These are phyloP conservation scores for Marcusenius ussheri DNA, from an alignment of 2,113 vertebrate species.

Conservation along the genomic window DNA sequence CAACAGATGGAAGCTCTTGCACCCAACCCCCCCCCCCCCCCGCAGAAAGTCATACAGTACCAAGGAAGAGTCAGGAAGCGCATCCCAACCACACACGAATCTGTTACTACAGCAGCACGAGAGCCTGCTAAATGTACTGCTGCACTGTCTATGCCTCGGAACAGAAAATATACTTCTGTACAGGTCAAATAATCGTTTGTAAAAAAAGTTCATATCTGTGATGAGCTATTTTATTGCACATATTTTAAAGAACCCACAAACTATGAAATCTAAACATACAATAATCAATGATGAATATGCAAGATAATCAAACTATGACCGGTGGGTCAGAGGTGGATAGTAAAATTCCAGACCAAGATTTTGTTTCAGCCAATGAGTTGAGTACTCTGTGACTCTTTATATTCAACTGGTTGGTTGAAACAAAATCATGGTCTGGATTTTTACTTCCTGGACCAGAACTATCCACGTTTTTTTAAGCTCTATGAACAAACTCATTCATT, in stretches of 20 bases:
- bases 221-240: background rate
- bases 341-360: background rate
- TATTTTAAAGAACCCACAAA: background rate
- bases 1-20: conserved; percentile 11
- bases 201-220: background rate
- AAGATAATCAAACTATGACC: background rate
- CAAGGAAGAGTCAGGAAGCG: background rate
- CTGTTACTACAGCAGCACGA: background rate
- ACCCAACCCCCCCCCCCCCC: too few relatives aligned
- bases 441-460: background rate
- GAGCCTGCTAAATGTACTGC: background rate
- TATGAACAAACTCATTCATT: background rate
- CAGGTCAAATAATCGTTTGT: background rate
- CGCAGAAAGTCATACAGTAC: background rate
- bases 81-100: background rate
- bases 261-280: background rate
- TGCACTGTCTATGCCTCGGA: background rate
- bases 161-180: background rate
- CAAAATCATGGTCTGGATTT: background rate
- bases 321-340: background rate
- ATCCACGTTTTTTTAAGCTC: background rate
- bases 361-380: background rate
- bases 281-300: background rate
- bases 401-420: background rate
- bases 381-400: background rate